phyloP scores from a whole-genome alignment of 2,888 invertebrate species.

The Operophtera brumata region DNA sequence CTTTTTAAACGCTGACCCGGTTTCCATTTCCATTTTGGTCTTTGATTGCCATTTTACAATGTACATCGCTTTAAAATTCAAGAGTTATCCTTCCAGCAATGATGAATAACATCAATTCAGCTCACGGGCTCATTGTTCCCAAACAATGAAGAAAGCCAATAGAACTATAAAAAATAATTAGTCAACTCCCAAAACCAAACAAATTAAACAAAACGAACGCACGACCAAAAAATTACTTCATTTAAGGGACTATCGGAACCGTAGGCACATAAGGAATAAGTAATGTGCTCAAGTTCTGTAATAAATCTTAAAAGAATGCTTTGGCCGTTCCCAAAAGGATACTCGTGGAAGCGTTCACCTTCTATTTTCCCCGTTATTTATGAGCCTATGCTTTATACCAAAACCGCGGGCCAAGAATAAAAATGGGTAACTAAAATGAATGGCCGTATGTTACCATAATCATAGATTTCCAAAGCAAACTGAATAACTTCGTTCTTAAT shows the following conservation, averaged over 20 bases:
- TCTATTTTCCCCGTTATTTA: conserved; percentile 79
- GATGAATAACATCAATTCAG: conserved; percentile 20
- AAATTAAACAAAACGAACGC: conserved; percentile 38
- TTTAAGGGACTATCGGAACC: conserved; percentile 62
- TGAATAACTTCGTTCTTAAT: conserved; percentile 59
- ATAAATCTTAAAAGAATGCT: conserved; percentile 81
- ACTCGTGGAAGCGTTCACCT: conserved; percentile 78
- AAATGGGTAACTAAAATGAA: conserved; percentile 78
- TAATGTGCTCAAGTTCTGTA: conserved; percentile 77
- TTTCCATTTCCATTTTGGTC: no score
- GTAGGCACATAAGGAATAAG: conserved; percentile 77
- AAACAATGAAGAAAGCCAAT: conserved; percentile 20
- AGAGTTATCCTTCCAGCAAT: conserved; percentile 5
- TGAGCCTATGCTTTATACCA: conserved; percentile 77
- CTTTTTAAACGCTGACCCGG: no score
- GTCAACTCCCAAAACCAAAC: conserved; percentile 26
- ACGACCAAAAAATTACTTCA: conserved; percentile 54
- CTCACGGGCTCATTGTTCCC: conserved; percentile 31
- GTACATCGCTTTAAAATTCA: conserved; percentile 12
- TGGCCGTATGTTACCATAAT: conserved; percentile 69
- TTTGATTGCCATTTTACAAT: conserved; percentile 8
- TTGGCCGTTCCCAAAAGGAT: conserved; percentile 79
- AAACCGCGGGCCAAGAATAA: conserved; percentile 76
- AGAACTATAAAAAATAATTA: conserved; percentile 29
- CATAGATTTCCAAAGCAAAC: conserved; percentile 63